A percentile compares a stretch with the other conserved stretches of the same genome.
These are phyloP conservation scores for Octodon degus DNA, from an alignment of 2,113 vertebrate genomes.

Conservation along the genomic window DNA sequence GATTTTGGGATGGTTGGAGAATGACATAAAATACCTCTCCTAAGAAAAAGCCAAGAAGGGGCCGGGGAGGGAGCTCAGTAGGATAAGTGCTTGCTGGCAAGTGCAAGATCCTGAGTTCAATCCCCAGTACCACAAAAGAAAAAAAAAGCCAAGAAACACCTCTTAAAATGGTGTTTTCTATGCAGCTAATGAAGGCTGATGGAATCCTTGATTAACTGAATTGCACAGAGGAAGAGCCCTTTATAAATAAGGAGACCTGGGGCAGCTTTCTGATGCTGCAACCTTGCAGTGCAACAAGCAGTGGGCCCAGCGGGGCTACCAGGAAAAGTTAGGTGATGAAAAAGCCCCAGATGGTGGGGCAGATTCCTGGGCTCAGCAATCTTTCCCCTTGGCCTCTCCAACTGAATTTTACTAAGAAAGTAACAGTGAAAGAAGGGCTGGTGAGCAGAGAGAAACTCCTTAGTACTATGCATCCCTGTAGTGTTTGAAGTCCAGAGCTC, in stretches of 20 bases:
- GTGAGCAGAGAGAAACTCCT: conserved; percentile 1
- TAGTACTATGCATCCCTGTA: conserved; percentile 31
- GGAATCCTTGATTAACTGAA: conserved; percentile 15
- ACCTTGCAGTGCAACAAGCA: background rate
- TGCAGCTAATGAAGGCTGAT: background rate
- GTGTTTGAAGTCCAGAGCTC: background rate
- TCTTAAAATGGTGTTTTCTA: background rate
- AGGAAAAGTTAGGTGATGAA: conserved; percentile 37
- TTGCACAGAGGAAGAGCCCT: conserved; percentile 1
- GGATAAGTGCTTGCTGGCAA: too few relatives aligned
- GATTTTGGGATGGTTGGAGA: background rate
- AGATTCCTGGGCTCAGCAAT: background rate
- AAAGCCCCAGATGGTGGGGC: background rate
- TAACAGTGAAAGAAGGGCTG: background rate
- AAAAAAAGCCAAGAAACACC: background rate
- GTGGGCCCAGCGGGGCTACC: background rate
- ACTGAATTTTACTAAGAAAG: conserved; percentile 9
- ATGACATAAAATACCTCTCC: background rate
- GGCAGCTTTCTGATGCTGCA: background rate
- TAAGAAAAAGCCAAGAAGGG: background rate
- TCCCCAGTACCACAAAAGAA: too few relatives aligned
- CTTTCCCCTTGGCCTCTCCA: background rate
- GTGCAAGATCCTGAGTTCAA: too few relatives aligned
- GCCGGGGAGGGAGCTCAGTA: too few relatives aligned
- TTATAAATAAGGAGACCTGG: background rate